A percentile compares a stretch with the other conserved stretches of the same genome.
These are phyloP conservation scores for Garra rufa DNA, from an alignment of 2,113 vertebrate species.

Conservation along the genomic window DNA sequence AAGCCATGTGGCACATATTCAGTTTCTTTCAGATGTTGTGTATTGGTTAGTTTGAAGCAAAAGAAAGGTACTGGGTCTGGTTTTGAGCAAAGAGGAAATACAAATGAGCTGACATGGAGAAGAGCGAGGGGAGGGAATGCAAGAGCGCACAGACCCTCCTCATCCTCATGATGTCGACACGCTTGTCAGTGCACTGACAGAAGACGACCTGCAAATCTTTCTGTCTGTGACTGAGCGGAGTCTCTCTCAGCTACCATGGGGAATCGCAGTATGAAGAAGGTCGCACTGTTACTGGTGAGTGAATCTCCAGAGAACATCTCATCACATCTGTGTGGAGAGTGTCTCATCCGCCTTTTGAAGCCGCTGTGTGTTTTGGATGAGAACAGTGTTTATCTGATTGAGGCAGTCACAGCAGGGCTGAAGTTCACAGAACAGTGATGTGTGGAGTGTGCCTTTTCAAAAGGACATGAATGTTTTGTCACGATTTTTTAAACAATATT, in stretches of 20 bases:
- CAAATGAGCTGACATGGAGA: not conserved
- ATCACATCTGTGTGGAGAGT: not conserved
- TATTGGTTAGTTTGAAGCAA: not conserved
- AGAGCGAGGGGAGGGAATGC: slow-evolving; percentile 13
- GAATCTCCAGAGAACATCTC: slow-evolving; percentile 25
- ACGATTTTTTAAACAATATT: not conserved
- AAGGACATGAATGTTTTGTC: not conserved
- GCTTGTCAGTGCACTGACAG: slow-evolving; percentile 18
- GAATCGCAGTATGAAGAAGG: slow-evolving; percentile 58
- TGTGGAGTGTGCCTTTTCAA: not conserved
- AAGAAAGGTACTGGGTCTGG: not conserved
- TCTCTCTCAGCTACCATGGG: slow-evolving; percentile 43
- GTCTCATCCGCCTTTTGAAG: not conserved
- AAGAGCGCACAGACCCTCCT: slow-evolving; percentile 10
- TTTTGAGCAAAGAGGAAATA: slow-evolving; percentile 3
- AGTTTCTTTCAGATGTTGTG: not conserved
- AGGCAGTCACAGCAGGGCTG: slow-evolving; percentile 9
- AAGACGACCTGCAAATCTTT: slow-evolving; percentile 5
- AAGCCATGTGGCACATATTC: not conserved
- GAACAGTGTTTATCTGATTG: not conserved
- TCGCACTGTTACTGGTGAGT: slow-evolving; percentile 61
- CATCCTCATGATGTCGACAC: slow-evolving; percentile 26
- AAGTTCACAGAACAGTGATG: not conserved
- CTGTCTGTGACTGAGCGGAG: not conserved
- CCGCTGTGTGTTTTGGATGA: not conserved